Evolutionary conservation across 2,888 invertebrate species (phyloP), one percentile per base, ranked within the genome.

Genomic region (Drosophila mimica): DNA sequence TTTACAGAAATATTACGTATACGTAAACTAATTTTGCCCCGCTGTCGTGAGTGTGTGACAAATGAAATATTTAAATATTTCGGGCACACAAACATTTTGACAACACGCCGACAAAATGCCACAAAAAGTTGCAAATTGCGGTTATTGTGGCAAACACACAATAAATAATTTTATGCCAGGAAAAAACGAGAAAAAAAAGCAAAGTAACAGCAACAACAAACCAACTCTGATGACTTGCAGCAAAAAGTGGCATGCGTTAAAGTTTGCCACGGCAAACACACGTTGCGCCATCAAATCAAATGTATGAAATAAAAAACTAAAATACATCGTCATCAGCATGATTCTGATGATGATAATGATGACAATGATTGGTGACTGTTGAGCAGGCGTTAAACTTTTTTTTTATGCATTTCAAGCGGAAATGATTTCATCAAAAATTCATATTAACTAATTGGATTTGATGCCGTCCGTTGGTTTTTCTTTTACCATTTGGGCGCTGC

Each of bases 381-480:
- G 49, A 30, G 49, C 31, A 43, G 58, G 68, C 40, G 58, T 25
- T 31, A 34, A 43, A 51, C 40, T 31, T 80, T 69, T 20, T 46
- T 76, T 81, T 72, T 81, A 70, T 71, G 73, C 76, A 88, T 89
- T 83, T 81, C 73, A 82, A 88, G 72, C 90, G 90, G 90, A 90
- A 81, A 80, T 80, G 87, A 90, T 90, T 88, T 88, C 88, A 88
- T 88, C 82, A 88, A 90, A 90, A 84, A 90, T 88, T 87, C 90
- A 88, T 87, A 88, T 83, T 87, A 89, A 89, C 89, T 90, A 90
- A 88, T 88, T 88, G 87, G 90, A 90, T 87, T 88, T 87, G 82
- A 78, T 78, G 83, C 76, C 82, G 68, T 75, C 79, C 69, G 64
- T 54, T 31, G 13, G 4, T 46, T 64, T 61, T 61, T 74, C 57